Evolutionary conservation across 2,113 vertebrate species (phyloP), one percentile per base, ranked within the genome.

Genomic region (Scomber colias): DNA sequence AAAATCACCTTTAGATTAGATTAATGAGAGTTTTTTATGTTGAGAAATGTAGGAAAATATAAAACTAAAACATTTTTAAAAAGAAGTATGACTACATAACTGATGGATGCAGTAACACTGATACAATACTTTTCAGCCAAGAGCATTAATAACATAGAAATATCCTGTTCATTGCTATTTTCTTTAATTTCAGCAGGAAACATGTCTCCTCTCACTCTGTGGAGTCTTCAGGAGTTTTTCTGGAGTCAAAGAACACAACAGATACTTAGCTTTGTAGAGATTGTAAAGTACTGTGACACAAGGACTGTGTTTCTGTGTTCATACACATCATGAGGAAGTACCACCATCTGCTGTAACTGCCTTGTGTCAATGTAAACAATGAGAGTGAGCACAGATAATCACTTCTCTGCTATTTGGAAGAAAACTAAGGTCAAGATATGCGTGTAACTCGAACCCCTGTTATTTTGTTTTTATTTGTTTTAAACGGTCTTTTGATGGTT

Each of bases 161-260:
- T 15, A 46, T 50, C 19, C 9, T 9, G 17, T 27, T 44, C 4
- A 49, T 5, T 46, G 2, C 11, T 51, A 15, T 55, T 21, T 40
- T 57, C 11, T 54, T n/a, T 60, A 0, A 30, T 82, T 85, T 54
- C 83, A 88, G 86, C 19, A 5, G 11, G 27, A 71, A 73, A 2
- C 1, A 48, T 0, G 10, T 21, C 14, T 45, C 35, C 7, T 55
- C 48, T 74, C 5, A 14, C 11, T 5, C 48, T 3, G 15, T 3
- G 8, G 55, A 77, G n/a, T 8, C 45, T 40, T 67, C 44, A 2
- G 31, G 1, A 9, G 48, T 69, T 74, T 24, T 13, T 1, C 49
- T 67, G n/a, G 63, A 80, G 5, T 40, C 40, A n/a, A 55, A 77
- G 27, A 27, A 3, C 31, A 11, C 12, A 35, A 12, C 66, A 50